A percentile compares a stretch with the other conserved stretches of the same genome.
These are phyloP conservation scores for Graphium colonna DNA, from an alignment of 2,888 invertebrate genomes.

Conservation along the genomic window DNA sequence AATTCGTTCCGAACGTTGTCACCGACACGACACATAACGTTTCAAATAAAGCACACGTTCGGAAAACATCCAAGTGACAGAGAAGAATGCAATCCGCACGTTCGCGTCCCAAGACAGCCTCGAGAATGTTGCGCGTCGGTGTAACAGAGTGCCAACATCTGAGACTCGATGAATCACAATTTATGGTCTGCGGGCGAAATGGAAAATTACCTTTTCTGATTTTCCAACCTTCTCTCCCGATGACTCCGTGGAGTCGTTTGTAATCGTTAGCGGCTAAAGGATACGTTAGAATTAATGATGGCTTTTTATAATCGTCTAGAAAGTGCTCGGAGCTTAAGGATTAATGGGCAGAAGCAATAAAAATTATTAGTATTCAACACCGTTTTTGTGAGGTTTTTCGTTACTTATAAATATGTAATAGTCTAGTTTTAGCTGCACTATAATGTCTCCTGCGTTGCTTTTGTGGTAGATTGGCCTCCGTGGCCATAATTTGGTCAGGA, in stretches of 20 bases:
- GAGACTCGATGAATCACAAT: slow-evolving; percentile 24
- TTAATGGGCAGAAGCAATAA: not conserved
- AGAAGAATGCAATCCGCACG: slow-evolving; percentile 5
- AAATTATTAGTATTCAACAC: too few relatives aligned
- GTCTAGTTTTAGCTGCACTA: too few relatives aligned
- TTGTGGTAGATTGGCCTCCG: too few relatives aligned
- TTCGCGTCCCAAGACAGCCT: not conserved
- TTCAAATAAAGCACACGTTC: not conserved
- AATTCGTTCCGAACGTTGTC: not conserved
- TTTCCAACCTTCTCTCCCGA: slow-evolving; percentile 14
- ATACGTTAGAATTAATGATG: not conserved
- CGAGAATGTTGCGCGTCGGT: slow-evolving; percentile 9
- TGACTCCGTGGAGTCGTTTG: slow-evolving; percentile 19
- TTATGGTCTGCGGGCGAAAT: slow-evolving; percentile 22
- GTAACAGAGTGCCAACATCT: slow-evolving; percentile 15
- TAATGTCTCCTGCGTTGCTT: too few relatives aligned
- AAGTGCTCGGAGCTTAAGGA: too few relatives aligned
- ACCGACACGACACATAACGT: too few relatives aligned
- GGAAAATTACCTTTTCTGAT: slow-evolving; percentile 23
- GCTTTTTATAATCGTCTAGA: slow-evolving; percentile 2
- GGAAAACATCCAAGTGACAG: slow-evolving; percentile 2
- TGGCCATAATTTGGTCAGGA: too few relatives aligned
- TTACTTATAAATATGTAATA: too few relatives aligned
- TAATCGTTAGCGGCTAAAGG: slow-evolving; percentile 19
- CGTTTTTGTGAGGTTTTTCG: too few relatives aligned